Evolutionary conservation across 1,140 invertebrate species (phyloP), one percentile per base, ranked within the genome.

Genomic region (Pogonomyrmex barbatus): DNA sequence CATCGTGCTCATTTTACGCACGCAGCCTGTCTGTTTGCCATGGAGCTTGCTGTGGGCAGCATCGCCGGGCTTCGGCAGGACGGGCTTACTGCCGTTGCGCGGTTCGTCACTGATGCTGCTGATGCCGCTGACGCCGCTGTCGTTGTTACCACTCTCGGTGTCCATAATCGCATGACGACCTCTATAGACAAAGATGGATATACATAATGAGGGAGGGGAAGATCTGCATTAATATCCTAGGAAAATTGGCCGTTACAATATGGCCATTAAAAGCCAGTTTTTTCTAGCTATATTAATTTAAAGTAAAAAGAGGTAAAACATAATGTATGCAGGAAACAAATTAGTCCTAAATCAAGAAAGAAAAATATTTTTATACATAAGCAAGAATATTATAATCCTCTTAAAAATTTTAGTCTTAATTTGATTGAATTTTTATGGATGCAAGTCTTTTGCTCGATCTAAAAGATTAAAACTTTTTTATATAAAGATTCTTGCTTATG

Each of bases 1-100:
- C 94, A 94, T 94, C 12, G 91, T 93, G 70, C 93, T 94, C 94
- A 94, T 94, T 84, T 94, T 94, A 62, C 92, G 85, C 54, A 92
- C 82, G 77, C 90, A 52, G n/a, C 75, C 82, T 50, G 67, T 68
- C 47, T 82, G 87, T 30, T 85, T 88, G 60, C 87, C 79, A 50
- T 76, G 67, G 70, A 62, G 58, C 54, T 90, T 89, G 12, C 73
- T 70, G 45, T 87, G 63, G 54, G 30, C 58, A 36, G 50, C 67
- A 84, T 86, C 82, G 70, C 58, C 73, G 73, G 76, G 73, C 67
- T 71, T 89, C 56, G 9, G 30, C 56, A 52, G 30, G 52, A 76
- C 39, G 56, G 71, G 70, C 56, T 77, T 82, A 76, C 68, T 71
- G 17, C 79, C 70, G 68, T 70, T 77, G 17, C 67, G 30, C 42